These are phyloP conservation scores for Dolichotis patagonum DNA, from an alignment of 2,113 vertebrate species.

Conservation along the genomic window DNA sequence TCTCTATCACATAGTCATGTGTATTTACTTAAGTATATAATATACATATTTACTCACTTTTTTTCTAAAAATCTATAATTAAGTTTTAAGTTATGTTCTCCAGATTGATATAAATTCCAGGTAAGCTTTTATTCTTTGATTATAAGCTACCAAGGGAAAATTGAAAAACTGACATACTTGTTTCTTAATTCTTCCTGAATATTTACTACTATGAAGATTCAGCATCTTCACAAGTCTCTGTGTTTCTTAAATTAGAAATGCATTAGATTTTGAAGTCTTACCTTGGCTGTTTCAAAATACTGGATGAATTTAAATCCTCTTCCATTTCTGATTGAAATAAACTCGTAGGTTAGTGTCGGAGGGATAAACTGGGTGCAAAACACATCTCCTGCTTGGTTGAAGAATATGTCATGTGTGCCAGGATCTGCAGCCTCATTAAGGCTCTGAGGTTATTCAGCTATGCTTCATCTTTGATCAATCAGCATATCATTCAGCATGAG, in stretches of 20 bases:
- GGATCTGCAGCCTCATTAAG: background rate
- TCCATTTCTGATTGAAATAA: constrained; percentile 17
- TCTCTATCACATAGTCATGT: background rate
- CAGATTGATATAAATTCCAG: background rate
- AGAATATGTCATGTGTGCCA: background rate
- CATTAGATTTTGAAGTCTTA: constrained; percentile 28
- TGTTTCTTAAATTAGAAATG: constrained; percentile 2
- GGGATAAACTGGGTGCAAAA: constrained; percentile 7
- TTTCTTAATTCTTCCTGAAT: constrained; percentile 36
- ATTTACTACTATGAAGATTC: background rate
- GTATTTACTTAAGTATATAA: too few species aligned
- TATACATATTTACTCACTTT: background rate
- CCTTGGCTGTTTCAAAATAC: constrained; percentile 45
- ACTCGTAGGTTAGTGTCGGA: background rate
- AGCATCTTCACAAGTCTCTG: background rate
- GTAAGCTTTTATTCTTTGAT: background rate
- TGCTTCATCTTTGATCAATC: background rate
- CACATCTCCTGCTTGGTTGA: constrained; percentile 29
- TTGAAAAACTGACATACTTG: background rate
- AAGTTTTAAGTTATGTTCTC: background rate
- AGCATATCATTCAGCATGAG: background rate
- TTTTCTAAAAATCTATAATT: background rate
- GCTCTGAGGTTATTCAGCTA: background rate
- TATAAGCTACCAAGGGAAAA: background rate
- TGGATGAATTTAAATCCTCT: background rate